A percentile compares a stretch with the other conserved stretches of the same genome.
Conservation (phyloP, 92 coral and sea anemone species). For the Meandrina meandrites region DNA sequence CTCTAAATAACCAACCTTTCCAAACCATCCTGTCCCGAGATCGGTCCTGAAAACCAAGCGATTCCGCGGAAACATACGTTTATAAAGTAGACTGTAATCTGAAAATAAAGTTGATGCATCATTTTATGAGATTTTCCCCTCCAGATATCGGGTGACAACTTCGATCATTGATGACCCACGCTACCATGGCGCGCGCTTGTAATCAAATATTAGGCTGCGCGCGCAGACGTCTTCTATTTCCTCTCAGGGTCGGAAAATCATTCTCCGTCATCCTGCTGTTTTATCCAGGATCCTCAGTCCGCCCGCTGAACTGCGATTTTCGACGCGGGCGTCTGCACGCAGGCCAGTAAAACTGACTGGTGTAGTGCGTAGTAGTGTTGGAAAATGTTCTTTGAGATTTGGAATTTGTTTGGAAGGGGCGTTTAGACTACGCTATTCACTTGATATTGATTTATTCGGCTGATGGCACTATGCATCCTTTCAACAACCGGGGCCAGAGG, state of each 20-base stretch:
- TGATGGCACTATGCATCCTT: too few species aligned
- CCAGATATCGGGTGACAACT: neutral
- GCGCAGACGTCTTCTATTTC: neutral
- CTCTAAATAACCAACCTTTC: slow-evolving; percentile 61
- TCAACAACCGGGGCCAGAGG: too few species aligned
- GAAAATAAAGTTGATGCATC: neutral
- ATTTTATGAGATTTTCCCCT: neutral
- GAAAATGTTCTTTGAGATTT: neutral
- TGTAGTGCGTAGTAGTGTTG: too few species aligned
- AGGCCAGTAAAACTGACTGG: neutral
- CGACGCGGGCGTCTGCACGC: too few species aligned
- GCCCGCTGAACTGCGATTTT: neutral
- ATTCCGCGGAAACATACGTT: slow-evolving; percentile 72
- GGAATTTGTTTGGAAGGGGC: neutral
- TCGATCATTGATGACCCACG: slow-evolving; percentile 4
- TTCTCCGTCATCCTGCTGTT: neutral
- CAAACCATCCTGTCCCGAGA: slow-evolving; percentile 84
- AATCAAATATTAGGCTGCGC: too few species aligned
- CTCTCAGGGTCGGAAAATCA: neutral
- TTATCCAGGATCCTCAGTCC: neutral
- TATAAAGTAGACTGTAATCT: slow-evolving; percentile 38
- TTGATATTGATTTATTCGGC: too few species aligned
- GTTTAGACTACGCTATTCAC: too few species aligned
- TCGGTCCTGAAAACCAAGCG: slow-evolving; percentile 57
- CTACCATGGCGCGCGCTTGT: slow-evolving; percentile 5